Evolutionary conservation across 2,113 vertebrate genomes (phyloP).

Genomic region (Pluvianellus socialis): DNA sequence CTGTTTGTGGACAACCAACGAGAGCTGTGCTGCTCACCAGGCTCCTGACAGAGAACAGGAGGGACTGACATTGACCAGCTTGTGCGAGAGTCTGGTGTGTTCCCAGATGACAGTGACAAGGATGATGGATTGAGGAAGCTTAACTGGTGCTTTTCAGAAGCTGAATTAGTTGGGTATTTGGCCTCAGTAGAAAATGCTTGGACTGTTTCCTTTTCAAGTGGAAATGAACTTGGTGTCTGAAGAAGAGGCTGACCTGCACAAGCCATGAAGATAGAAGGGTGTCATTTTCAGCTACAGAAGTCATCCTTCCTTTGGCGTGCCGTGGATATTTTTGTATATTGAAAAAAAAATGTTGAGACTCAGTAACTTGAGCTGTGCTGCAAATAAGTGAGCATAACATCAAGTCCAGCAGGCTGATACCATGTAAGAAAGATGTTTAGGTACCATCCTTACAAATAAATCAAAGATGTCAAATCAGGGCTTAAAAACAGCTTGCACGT

Average conservation of each 20-base stretch:
- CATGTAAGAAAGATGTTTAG: not conserved
- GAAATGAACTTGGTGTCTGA: not conserved
- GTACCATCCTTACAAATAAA: not conserved
- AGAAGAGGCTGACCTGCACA: not conserved
- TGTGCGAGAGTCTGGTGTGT: rapidly evolving
- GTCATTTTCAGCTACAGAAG: not conserved
- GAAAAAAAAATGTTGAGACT: not conserved
- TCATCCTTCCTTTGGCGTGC: not conserved
- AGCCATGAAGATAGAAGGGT: not conserved
- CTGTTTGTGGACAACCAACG: constrained; percentile 81
- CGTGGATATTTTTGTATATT: rapidly evolving
- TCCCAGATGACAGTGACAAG: not conserved
- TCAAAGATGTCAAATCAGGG: not conserved
- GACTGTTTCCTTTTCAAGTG: not conserved
- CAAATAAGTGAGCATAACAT: not conserved
- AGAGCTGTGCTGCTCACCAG: not conserved
- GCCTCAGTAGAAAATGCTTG: not conserved
- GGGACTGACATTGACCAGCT: not conserved
- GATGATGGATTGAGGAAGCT: not conserved
- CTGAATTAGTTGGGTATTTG: not conserved
- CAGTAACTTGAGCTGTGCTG: not conserved
- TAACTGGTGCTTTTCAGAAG: not conserved
- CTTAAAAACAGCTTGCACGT: too few relatives aligned
- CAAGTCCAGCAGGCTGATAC: not conserved
- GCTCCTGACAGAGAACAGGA: not conserved